Conservation (phyloP, 2,888 invertebrate species). For the Hemistola chrysoprasaria region DNA sequence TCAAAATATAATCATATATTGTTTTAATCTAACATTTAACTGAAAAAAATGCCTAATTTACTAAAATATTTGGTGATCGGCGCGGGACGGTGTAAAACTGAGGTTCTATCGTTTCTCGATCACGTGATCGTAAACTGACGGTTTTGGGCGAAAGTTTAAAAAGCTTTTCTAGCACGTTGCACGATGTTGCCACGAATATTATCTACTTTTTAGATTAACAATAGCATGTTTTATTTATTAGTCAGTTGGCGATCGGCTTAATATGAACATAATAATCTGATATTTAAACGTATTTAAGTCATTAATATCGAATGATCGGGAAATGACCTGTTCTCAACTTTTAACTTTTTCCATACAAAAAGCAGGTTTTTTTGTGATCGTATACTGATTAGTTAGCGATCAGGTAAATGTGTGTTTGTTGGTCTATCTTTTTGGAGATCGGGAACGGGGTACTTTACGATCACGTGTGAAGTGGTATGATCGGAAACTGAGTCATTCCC, state of each 20-base stretch:
- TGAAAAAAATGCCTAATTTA: neutral
- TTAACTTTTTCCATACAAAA: slow-evolving; percentile 2
- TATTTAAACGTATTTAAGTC: no score
- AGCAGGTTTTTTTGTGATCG: slow-evolving; percentile 1
- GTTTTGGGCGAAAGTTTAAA: no score
- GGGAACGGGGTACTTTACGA: slow-evolving; percentile 2
- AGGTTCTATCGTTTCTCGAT: neutral
- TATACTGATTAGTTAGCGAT: neutral
- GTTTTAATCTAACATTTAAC: no score
- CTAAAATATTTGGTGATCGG: slow-evolving; percentile 1
- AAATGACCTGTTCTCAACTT: no score
- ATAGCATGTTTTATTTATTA: no score
- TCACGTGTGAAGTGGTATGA: neutral
- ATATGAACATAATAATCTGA: no score
- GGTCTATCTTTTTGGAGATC: neutral
- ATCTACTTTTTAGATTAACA: neutral
- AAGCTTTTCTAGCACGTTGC: no score
- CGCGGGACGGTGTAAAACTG: neutral
- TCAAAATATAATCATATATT: no score
- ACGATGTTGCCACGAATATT: no score
- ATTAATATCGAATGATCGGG: no score
- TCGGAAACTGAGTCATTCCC: neutral
- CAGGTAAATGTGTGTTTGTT: neutral
- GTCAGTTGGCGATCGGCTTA: no score
- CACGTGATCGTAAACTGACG: slow-evolving; percentile 2